Evolutionary conservation across 2,888 invertebrate genomes (phyloP).

Genomic region (Bugulina stolonifera): DNA sequence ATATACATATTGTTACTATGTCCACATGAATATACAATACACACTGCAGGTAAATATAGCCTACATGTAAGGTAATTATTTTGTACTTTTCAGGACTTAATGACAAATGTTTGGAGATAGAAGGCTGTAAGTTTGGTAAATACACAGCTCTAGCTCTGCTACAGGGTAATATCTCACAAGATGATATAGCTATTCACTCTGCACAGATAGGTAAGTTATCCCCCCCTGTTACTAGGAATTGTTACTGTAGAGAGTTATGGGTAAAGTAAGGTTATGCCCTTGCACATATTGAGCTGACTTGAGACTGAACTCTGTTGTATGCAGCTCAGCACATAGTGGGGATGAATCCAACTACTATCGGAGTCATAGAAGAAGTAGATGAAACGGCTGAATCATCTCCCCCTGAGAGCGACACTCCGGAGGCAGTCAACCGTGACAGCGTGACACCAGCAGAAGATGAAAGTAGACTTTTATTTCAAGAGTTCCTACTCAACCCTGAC

Average conservation of each 20-base stretch:
- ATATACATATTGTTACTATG: no score
- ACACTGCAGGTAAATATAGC: no score
- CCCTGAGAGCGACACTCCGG: conserved; percentile 51
- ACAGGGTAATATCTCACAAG: conserved; percentile 52
- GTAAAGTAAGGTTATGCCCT: no score
- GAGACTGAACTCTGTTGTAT: no score
- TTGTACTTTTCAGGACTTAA: no score
- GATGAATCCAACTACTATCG: conserved; percentile 50
- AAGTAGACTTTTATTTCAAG: conserved; percentile 74
- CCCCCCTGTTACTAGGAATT: no score
- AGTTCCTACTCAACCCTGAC: conserved; percentile 74
- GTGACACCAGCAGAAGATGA: conserved; percentile 54
- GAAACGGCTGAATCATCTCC: conserved; percentile 27
- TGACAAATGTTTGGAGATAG: conserved; percentile 22
- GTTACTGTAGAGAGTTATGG: no score
- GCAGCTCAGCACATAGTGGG: conserved; percentile 53
- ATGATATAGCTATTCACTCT: conserved; percentile 44
- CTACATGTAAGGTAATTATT: no score
- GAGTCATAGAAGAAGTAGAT: conserved; percentile 31
- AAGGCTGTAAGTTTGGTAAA: conserved; percentile 60
- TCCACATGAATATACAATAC: no score
- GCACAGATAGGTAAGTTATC: conserved; percentile 29
- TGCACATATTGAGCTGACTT: no score
- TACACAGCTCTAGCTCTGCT: conserved; percentile 79
- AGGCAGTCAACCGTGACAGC: conserved; percentile 27